phyloP scores from a whole-genome alignment of 1,140 invertebrate genomes.

The Plectrocnemia conspersa region DNA sequence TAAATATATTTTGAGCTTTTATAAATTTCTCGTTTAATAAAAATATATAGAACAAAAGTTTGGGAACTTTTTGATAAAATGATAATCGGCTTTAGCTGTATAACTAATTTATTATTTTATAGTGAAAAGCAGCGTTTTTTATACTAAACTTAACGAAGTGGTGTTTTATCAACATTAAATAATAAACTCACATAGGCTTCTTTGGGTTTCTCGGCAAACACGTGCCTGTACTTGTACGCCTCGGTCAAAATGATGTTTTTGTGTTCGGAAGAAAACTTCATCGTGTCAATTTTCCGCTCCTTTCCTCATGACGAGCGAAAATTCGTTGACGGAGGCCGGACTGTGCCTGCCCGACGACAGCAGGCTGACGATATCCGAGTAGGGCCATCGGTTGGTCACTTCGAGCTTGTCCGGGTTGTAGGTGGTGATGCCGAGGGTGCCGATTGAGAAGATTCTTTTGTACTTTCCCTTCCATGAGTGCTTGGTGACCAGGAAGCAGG shows the following conservation, averaged over 20 bases:
- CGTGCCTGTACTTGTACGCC: slow-evolving; percentile 74
- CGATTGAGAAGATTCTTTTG: slow-evolving; percentile 96
- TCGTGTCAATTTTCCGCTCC: slow-evolving; percentile 86
- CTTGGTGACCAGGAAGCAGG: slow-evolving; percentile 93
- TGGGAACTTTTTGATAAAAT: too few species aligned
- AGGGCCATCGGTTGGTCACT: slow-evolving; percentile 93
- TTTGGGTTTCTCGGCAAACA: slow-evolving; percentile 75
- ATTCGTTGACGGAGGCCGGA: slow-evolving; percentile 57
- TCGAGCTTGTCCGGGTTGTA: slow-evolving; percentile 93
- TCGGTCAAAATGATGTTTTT: slow-evolving; percentile 88
- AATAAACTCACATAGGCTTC: slow-evolving; percentile 61
- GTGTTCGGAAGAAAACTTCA: slow-evolving; percentile 97
- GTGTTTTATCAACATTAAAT: too few species aligned
- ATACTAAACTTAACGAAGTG: too few species aligned
- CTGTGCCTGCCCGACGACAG: slow-evolving; percentile 58
- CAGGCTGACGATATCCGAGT: slow-evolving; percentile 75
- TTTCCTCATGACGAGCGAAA: slow-evolving; percentile 84
- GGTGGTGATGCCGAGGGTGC: slow-evolving; percentile 91
- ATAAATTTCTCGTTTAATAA: too few species aligned
- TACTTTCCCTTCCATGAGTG: slow-evolving; percentile 98
- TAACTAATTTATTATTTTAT: too few species aligned
- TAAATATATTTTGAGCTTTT: too few species aligned
- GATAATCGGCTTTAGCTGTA: too few species aligned
- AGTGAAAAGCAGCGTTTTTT: too few species aligned
- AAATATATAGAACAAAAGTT: too few species aligned